Evolutionary conservation across 2,888 invertebrate genomes (phyloP).

Genomic region (Hartigia nigra): DNA sequence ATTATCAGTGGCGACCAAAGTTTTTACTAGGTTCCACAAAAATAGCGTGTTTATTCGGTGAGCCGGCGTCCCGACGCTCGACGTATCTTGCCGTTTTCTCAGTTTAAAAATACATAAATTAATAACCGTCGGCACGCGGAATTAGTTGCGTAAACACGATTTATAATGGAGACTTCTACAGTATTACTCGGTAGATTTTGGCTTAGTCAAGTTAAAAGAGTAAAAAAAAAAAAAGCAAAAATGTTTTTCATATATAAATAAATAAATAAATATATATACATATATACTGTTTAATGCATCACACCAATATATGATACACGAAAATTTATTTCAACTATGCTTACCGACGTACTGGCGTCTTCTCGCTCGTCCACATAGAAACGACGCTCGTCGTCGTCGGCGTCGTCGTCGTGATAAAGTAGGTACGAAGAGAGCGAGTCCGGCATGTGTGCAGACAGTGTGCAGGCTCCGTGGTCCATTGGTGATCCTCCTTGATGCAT

Average conservation of each 20-base stretch:
- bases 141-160: conserved; percentile 34
- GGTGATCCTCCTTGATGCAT: conserved; percentile 37
- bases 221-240: neutral
- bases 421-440: neutral
- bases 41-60: conserved; percentile 7
- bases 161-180: conserved; percentile 23
- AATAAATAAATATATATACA: neutral
- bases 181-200: conserved; percentile 10
- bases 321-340: neutral
- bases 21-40: conserved; percentile 4
- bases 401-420: neutral
- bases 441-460: neutral
- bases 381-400: neutral
- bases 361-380: neutral
- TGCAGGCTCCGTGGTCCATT: neutral
- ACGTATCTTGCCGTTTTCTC: conserved; percentile 9
- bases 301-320: neutral
- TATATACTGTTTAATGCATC: neutral
- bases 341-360: neutral
- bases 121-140: conserved; percentile 21
- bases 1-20: conserved; percentile 35
- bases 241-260: neutral
- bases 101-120: conserved; percentile 31
- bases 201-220: neutral
- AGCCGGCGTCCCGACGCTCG: neutral